A percentile compares a stretch with the other conserved stretches of the same genome.
Evolutionary conservation across 1,140 invertebrate species (phyloP).

Genomic region (Tetramorium alpestre): DNA sequence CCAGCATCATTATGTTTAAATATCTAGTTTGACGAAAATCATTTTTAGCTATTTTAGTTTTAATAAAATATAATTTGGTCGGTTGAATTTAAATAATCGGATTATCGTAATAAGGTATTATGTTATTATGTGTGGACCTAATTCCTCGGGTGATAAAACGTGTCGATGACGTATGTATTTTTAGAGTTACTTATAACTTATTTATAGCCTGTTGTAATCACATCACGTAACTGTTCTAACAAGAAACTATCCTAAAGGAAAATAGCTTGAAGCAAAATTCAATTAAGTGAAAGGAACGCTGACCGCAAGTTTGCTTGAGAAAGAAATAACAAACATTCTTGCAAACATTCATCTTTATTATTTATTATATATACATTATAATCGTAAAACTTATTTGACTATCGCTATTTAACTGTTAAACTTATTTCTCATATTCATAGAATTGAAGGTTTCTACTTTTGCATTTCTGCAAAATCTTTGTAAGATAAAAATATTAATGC

Average conservation of each 20-base stretch:
- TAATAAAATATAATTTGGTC: background rate
- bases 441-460: background rate
- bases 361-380: background rate
- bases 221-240: background rate
- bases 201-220: background rate
- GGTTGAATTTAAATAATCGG: background rate
- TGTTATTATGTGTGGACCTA: background rate
- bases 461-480: too few species aligned
- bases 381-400: background rate
- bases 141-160: background rate
- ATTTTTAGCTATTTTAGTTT: background rate
- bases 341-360: background rate
- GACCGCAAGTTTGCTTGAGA: background rate
- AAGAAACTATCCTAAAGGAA: background rate
- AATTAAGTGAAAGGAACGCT: conserved; percentile 64
- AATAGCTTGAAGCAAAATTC: conserved; percentile 27
- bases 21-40: background rate
- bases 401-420: background rate
- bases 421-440: background rate
- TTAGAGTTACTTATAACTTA: background rate
- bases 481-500: too few species aligned
- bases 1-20: background rate
- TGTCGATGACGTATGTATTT: background rate
- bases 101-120: background rate
- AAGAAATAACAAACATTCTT: background rate